A percentile compares a stretch with the other conserved stretches of the same genome.
These are phyloP conservation scores for Hemistola chrysoprasaria DNA, from an alignment of 2,888 invertebrate species.

Conservation along the genomic window DNA sequence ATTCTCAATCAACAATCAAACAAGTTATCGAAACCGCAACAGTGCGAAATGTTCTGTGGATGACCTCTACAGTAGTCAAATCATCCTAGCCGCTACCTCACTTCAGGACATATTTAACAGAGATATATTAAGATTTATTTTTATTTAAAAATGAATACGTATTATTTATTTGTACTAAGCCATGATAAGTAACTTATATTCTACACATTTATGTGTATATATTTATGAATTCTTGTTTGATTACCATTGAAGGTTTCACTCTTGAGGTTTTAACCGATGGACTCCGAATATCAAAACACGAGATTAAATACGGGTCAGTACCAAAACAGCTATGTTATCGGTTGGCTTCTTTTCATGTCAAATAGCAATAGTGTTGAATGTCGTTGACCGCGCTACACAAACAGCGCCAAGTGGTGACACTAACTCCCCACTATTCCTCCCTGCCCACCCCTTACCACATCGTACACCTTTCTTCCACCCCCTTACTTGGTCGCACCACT, in stretches of 20 bases:
- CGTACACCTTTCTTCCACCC: conserved; percentile 7
- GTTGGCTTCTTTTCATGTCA: conserved; percentile 64
- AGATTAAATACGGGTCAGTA: conserved; percentile 37
- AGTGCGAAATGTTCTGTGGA: too few relatives aligned
- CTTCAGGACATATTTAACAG: too few relatives aligned
- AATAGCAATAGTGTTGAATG: conserved; percentile 60
- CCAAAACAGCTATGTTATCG: conserved; percentile 40
- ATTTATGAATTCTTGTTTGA: not conserved
- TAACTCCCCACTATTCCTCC: conserved; percentile 19
- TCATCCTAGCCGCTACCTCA: too few relatives aligned
- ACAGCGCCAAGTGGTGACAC: conserved; percentile 42
- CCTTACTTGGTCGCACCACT: conserved; percentile 19
- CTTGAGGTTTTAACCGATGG: conserved; percentile 1
- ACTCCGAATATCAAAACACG: conserved; percentile 29
- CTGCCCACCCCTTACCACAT: conserved; percentile 5
- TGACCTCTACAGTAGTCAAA: too few relatives aligned
- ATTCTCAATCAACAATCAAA: too few relatives aligned
- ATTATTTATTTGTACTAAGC: too few relatives aligned
- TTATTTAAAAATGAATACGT: too few relatives aligned
- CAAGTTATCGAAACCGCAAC: too few relatives aligned
- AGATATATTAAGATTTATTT: too few relatives aligned
- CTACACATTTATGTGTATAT: too few relatives aligned
- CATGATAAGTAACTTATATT: too few relatives aligned
- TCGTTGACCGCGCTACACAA: conserved; percentile 63
- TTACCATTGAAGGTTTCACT: conserved; percentile 4